These are phyloP conservation scores for Lissonota sp. DNA, from an alignment of 2,888 invertebrate species.

Conservation along the genomic window DNA sequence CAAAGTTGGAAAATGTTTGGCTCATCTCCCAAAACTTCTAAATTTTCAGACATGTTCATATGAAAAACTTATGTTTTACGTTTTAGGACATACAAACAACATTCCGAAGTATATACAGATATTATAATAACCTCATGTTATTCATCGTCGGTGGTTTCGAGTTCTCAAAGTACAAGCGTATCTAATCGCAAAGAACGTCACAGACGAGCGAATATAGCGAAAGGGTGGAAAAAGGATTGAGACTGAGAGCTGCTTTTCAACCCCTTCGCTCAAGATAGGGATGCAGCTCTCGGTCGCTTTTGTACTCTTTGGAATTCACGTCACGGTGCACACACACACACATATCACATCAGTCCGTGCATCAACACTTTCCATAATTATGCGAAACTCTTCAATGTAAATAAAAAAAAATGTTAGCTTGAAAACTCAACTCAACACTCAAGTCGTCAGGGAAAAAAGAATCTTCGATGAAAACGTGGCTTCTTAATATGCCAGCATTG, in stretches of 20 bases:
- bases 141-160: slow-evolving; percentile 23
- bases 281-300: slow-evolving; percentile 42
- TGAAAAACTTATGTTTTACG: no score
- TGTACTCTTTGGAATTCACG: slow-evolving; percentile 46
- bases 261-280: slow-evolving; percentile 18
- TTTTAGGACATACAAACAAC: no score
- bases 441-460: no score
- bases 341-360: slow-evolving; percentile 19
- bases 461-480: no score
- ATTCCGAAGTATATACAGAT: slow-evolving; percentile 1
- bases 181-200: slow-evolving; percentile 61
- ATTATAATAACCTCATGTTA: neutral
- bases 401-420: no score
- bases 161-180: slow-evolving; percentile 60
- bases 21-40: no score
- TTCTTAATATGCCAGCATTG: no score
- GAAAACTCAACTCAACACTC: no score
- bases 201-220: slow-evolving; percentile 31
- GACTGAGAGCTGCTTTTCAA: slow-evolving; percentile 38
- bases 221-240: neutral
- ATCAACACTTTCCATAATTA: slow-evolving; percentile 27
- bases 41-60: no score
- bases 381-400: slow-evolving; percentile 3
- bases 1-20: no score
- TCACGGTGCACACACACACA: slow-evolving; percentile 18